These are phyloP conservation scores for Toxonevra muliebris DNA, from an alignment of 2,888 invertebrate genomes.

Conservation along the genomic window DNA sequence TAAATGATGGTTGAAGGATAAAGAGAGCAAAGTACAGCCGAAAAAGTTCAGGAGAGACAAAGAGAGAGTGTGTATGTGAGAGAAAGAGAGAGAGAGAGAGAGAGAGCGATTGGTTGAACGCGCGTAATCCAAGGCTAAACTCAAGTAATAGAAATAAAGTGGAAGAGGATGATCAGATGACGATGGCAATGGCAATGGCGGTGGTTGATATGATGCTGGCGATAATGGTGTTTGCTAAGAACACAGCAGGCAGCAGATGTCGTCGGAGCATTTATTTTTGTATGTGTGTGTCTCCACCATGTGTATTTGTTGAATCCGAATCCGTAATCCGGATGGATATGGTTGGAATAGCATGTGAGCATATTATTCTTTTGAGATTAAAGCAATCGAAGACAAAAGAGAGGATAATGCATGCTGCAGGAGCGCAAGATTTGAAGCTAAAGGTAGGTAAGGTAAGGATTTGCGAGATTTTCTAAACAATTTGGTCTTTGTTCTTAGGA, in stretches of 20 bases:
- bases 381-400: too few species aligned
- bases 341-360: too few species aligned
- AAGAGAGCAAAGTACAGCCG: not conserved
- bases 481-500: too few species aligned
- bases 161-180: not conserved
- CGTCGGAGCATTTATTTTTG: constrained; percentile 11
- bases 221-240: constrained; percentile 26
- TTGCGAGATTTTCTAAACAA: too few species aligned
- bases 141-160: not conserved
- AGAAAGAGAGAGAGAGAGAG: constrained; percentile 15
- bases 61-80: not conserved
- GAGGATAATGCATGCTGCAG: too few species aligned
- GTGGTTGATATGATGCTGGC: not conserved
- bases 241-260: constrained; percentile 25
- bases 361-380: too few species aligned
- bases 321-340: constrained; percentile 41
- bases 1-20: not conserved
- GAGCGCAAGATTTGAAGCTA: too few species aligned
- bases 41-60: not conserved
- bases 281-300: not conserved
- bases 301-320: constrained; percentile 21
- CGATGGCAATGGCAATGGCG: constrained; percentile 5
- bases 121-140: constrained; percentile 25
- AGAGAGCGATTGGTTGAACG: constrained; percentile 12
- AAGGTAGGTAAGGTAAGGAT: too few species aligned